A percentile compares a stretch with the other conserved stretches of the same genome.
These are phyloP conservation scores for Coryphaenoides rupestris DNA, from an alignment of 2,113 vertebrate genomes.

Conservation along the genomic window DNA sequence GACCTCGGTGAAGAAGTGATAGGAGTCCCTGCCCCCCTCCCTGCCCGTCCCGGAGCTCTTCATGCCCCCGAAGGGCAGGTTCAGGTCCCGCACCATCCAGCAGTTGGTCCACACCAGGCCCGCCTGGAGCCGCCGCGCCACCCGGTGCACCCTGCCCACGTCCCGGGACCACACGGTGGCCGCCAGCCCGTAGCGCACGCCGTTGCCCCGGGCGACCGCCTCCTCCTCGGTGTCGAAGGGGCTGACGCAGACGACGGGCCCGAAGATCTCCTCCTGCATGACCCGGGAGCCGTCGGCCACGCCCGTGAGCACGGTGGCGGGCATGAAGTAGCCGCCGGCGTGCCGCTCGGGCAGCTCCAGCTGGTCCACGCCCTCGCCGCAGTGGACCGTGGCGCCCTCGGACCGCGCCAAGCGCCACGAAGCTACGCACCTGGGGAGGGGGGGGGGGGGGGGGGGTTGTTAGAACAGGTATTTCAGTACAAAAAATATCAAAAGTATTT, in stretches of 20 bases:
- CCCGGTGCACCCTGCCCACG: constrained; percentile 81
- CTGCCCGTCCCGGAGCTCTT: constrained; percentile 91
- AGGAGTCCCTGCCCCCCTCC: constrained; percentile 92
- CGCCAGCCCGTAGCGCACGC: constrained; percentile 85
- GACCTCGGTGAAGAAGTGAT: constrained; percentile 94
- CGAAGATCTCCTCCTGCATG: constrained; percentile 98
- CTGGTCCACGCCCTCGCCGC: constrained; percentile 86
- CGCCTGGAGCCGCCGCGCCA: constrained; percentile 81
- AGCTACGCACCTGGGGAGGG: constrained; percentile 82
- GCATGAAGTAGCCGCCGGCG: constrained; percentile 87
- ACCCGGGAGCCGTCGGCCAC: constrained; percentile 81
- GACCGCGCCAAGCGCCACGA: constrained; percentile 78
- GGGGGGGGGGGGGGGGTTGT: no score
- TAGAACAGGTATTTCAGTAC: no score
- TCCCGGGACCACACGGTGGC: constrained; percentile 87
- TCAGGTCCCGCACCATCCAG: constrained; percentile 94
- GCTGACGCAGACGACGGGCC: constrained; percentile 87
- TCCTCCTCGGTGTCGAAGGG: constrained; percentile 90
- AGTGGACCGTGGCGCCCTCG: constrained; percentile 85
- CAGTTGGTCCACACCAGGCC: constrained; percentile 97
- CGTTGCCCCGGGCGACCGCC: constrained; percentile 83
- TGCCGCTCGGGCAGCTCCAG: constrained; percentile 75
- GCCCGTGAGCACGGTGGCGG: constrained; percentile 84
- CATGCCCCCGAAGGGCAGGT: constrained; percentile 95
- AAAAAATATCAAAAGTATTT: no score